Percentiles rank a stretch among this genome's conserved stretches.
Conservation (phyloP, 1,140 invertebrate species). For the Adoxophyes honmai region DNA sequence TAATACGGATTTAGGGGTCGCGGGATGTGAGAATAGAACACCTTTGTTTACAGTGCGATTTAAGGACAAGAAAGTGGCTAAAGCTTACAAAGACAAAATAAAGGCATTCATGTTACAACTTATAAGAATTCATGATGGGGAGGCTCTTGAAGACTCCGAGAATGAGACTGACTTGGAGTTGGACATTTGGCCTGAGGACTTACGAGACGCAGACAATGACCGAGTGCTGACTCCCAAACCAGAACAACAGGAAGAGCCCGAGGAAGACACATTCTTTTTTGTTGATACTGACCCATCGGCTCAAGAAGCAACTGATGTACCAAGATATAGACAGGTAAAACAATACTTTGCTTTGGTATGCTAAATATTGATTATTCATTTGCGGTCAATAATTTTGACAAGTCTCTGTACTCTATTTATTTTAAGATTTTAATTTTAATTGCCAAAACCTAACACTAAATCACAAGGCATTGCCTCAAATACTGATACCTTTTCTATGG, state of each 20-base stretch:
- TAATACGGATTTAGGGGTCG: constrained; percentile 45
- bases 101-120: constrained; percentile 61
- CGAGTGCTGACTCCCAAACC: constrained; percentile 18
- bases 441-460: too few species aligned
- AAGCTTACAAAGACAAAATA: constrained; percentile 50
- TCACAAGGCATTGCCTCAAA: too few species aligned
- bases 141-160: constrained; percentile 29
- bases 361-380: too few species aligned
- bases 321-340: constrained; percentile 61
- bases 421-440: too few species aligned
- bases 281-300: constrained; percentile 60
- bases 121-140: constrained; percentile 44
- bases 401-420: too few species aligned
- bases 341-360: too few species aligned
- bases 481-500: too few species aligned
- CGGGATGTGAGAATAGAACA: constrained; percentile 55
- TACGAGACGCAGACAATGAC: constrained; percentile 26
- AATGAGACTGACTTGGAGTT: constrained; percentile 62
- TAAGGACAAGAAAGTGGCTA: constrained; percentile 52
- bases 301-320: constrained; percentile 36
- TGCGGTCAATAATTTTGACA: too few species aligned
- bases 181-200: constrained; percentile 65
- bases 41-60: constrained; percentile 59
- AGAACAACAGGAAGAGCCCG: constrained; percentile 18
- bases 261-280: constrained; percentile 56